Conservation (phyloP, 35 echinoderm and acorn worm species). For the Ptychodera flava region DNA sequence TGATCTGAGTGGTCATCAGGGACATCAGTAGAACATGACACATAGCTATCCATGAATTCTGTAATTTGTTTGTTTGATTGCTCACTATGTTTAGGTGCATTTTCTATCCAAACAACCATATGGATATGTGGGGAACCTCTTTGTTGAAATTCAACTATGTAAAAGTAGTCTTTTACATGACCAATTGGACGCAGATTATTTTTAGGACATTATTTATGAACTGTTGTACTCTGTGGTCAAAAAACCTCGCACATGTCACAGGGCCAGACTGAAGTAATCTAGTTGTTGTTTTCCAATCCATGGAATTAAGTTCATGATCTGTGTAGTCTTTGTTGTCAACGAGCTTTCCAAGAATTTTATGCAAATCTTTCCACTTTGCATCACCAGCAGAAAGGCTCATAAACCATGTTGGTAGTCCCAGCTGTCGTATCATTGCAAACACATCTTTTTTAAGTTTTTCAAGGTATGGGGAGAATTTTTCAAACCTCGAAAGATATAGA, state of each 20-base stretch:
- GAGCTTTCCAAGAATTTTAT: constrained; percentile 11
- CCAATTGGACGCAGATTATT: constrained; percentile 5
- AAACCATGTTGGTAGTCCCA: constrained; percentile 18
- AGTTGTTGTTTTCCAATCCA: constrained; percentile 10
- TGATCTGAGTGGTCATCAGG: background rate
- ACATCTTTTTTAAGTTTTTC: background rate
- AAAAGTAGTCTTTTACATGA: constrained; percentile 5
- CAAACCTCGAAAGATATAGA: background rate
- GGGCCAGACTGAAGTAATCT: constrained; percentile 33
- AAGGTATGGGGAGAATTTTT: background rate
- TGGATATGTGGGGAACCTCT: constrained; percentile 14
- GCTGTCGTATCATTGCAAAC: constrained; percentile 4
- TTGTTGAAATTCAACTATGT: constrained; percentile 21
- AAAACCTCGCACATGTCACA: constrained; percentile 19
- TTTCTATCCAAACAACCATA: constrained; percentile 19
- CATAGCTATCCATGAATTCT: constrained; percentile 12
- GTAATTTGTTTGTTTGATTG: background rate
- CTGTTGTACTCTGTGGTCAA: constrained; percentile 19
- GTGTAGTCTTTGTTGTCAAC: constrained; percentile 14
- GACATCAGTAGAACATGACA: constrained; percentile 21
- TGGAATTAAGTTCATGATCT: background rate
- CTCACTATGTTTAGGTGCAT: constrained; percentile 13
- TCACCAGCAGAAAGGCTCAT: constrained; percentile 35
- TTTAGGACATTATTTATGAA: constrained; percentile 18
- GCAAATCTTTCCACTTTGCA: constrained; percentile 31